Base-by-base conservation (phyloP, 1,140 invertebrate genomes). In the Hypsibius dujardini region DNA sequence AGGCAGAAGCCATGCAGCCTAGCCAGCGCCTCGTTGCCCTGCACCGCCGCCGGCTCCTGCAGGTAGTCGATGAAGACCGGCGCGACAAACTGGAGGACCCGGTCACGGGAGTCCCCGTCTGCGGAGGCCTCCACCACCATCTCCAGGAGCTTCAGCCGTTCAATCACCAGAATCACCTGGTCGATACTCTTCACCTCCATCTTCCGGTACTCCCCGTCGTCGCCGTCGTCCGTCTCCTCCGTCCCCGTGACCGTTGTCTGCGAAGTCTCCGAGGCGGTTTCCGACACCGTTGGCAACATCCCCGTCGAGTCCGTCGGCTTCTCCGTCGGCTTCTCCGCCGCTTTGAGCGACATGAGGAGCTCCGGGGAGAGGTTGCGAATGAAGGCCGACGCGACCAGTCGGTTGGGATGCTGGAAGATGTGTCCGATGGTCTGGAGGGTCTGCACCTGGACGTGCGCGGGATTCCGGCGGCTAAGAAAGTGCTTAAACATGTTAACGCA, bases 401-500 rank as follows among this genome's bases (percentile, higher is more conserved):
- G 81, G 74, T 90, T 87, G 1, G 84, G 81, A 76, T 88, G 85
- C 42, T 84, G 79, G 76, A 90, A 89, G 60, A 92, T 85, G 0
- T 86, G 87, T 74, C 83, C 83, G 7, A 90, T 79, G 1, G 87
- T 87, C 79, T 90, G 87, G 46, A 90, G 83, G 76, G 88, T 89
- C 77, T 89, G 89, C 42, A 90, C 76, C 77, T 84, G 85, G 0
- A 90, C 81, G 79, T 92, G 90, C 76, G 85, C 80, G 50, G 86
- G 80, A 78, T 87, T 85, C 3, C 84, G 79, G 15, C 86, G 88
- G 76, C 92, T 87, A 73, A 95, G 84, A 75, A 89, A 88, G 74
- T 90, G 88, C 69, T 89, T 84, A 77, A 95, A 92, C 74, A 95
- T 86, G 82, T 95, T 93, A 74, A 95, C 89, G 76, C 90, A 92